Evolutionary conservation across 1,140 invertebrate species (phyloP), one percentile per base, ranked within the genome.

Genomic region (Drosophila pruinosa): DNA sequence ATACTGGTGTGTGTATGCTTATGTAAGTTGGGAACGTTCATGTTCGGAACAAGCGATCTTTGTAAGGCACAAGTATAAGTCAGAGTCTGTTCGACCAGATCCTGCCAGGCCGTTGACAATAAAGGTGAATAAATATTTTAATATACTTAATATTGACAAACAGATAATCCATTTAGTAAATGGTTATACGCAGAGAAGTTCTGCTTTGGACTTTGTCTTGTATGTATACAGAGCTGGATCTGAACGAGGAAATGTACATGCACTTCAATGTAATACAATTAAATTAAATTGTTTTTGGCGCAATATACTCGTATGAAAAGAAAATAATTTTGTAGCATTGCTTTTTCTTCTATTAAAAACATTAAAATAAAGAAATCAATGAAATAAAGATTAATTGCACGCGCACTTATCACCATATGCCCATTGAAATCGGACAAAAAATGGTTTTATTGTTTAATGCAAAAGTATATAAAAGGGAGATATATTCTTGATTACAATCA

Each of bases 71-170:
- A 52, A 19, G 43, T 39, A n/a, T 57, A 53, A 64, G 24, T 61
- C 63, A 7, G 72, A 54, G 41, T 57, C 45, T 28, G 52, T 48
- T 52, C 58, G 45, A 48, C 47, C 52, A 21, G 50, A 4, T 12
- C 43, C 21, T 4, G 21, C 21, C 34, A 48, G 78, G 56, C 82
- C 82, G 83, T 88, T 86, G 82, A 86, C 82, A 86, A 86, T 86
- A 88, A 86, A 88, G 82, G 82, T 82, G 82, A 82, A 86, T 86
- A 83, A 86, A 86, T 86, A 86, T 86, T 86, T 86, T 86, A 86
- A 82, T 86, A 86, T 86, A 88, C 89, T 86, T 86, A 86, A 82
- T 86, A 86, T 86, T 88, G 83, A 75, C 82, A 86, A 86, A 88
- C 82, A 86, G 82, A 86, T 86, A 88, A 86, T 83, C 82, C 82